These are phyloP conservation scores for Mechanitis mazaeus DNA, from an alignment of 2,888 invertebrate species.

Conservation along the genomic window DNA sequence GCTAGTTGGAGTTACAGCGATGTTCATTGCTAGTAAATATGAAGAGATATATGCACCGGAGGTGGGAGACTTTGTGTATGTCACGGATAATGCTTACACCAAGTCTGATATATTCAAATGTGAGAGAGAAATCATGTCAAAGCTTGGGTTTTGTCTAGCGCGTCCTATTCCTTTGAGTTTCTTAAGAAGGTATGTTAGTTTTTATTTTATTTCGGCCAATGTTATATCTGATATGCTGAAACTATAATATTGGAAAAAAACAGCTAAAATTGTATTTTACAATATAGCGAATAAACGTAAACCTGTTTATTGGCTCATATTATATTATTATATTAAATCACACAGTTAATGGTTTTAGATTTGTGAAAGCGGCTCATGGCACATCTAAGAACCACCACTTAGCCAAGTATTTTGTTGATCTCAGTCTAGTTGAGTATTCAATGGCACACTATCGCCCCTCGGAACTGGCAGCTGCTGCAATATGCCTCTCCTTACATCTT, in stretches of 20 bases:
- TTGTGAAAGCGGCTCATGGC: constrained; percentile 78
- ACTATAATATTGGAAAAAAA: no score
- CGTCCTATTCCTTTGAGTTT: constrained; percentile 93
- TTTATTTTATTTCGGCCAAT: background rate
- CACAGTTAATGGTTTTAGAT: constrained; percentile 58
- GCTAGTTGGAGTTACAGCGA: constrained; percentile 90
- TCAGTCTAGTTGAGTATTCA: constrained; percentile 87
- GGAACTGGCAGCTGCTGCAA: constrained; percentile 86
- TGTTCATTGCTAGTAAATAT: constrained; percentile 95
- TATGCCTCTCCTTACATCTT: constrained; percentile 81
- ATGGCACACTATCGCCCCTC: constrained; percentile 89
- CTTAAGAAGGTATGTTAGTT: constrained; percentile 81
- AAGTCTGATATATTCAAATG: constrained; percentile 87
- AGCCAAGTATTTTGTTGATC: constrained; percentile 94
- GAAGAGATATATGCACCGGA: constrained; percentile 96
- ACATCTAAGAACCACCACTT: constrained; percentile 81
- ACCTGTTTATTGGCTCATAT: background rate
- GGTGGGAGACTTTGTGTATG: constrained; percentile 91
- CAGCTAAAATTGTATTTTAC: no score
- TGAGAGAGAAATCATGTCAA: constrained; percentile 86
- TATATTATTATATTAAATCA: background rate
- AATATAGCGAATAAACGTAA: no score
- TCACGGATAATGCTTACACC: constrained; percentile 91
- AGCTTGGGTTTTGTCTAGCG: constrained; percentile 88
- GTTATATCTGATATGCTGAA: background rate